phyloP scores from a whole-genome alignment of 2,888 invertebrate genomes.

The Muscina levida region DNA sequence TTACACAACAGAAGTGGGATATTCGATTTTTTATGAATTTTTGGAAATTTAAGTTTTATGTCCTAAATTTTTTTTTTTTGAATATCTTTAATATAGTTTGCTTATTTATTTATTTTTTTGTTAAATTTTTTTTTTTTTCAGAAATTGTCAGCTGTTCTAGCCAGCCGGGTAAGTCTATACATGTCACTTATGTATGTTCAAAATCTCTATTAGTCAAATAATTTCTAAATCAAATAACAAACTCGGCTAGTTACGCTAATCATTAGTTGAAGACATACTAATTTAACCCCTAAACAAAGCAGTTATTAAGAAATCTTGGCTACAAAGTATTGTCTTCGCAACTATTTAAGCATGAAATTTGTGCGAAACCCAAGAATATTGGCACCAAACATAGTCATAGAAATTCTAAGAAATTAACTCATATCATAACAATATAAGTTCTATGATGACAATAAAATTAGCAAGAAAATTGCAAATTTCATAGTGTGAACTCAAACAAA shows the following conservation, averaged over 20 bases:
- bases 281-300: not conserved
- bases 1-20: too few relatives aligned
- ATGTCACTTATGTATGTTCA: too few relatives aligned
- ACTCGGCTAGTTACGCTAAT: conserved; percentile 47
- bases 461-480: conserved; percentile 74
- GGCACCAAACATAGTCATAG: conserved; percentile 27
- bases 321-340: not conserved
- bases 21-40: too few relatives aligned
- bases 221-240: too few relatives aligned
- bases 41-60: too few relatives aligned
- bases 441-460: conserved; percentile 66
- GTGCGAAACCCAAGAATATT: conserved; percentile 40
- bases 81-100: too few relatives aligned
- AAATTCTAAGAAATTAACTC: conserved; percentile 11
- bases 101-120: too few relatives aligned
- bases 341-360: conserved; percentile 51
- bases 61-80: too few relatives aligned
- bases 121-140: too few relatives aligned
- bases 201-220: too few relatives aligned
- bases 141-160: too few relatives aligned
- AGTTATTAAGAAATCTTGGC: conserved; percentile 10
- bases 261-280: not conserved
- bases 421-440: conserved; percentile 16
- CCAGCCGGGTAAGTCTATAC: too few relatives aligned
- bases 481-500: conserved; percentile 63